A percentile compares a stretch with the other conserved stretches of the same genome.
Conservation (phyloP, 2,888 invertebrate genomes). For the Acleris laterana region DNA sequence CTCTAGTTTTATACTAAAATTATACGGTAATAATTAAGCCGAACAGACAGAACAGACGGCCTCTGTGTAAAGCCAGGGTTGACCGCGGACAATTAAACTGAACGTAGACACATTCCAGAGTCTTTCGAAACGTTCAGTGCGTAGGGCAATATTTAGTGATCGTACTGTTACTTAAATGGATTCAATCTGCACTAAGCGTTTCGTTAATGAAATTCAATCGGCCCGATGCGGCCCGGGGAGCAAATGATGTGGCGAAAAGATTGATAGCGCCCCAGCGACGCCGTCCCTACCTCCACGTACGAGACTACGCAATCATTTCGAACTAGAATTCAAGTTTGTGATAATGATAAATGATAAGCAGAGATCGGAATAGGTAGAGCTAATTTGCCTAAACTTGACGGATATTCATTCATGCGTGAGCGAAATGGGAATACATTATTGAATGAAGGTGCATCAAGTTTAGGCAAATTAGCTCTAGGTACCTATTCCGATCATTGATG, state of each 20-base stretch:
- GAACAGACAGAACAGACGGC: slow-evolving; percentile 15
- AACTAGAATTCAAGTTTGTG: slow-evolving; percentile 31
- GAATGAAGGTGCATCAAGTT: too few species aligned
- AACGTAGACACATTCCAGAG: slow-evolving; percentile 51
- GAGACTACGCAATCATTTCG: slow-evolving; percentile 26
- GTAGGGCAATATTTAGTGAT: slow-evolving; percentile 61
- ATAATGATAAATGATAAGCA: too few species aligned
- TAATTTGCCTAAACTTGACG: too few species aligned
- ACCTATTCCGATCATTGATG: too few species aligned
- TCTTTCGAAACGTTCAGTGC: slow-evolving; percentile 49
- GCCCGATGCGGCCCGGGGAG: slow-evolving; percentile 69
- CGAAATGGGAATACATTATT: too few species aligned
- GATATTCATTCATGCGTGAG: too few species aligned
- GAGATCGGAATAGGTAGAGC: too few species aligned
- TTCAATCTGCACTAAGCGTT: slow-evolving; percentile 83
- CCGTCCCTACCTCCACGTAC: slow-evolving; percentile 40
- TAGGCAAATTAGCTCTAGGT: too few species aligned
- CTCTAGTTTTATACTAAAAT: slow-evolving; percentile 14
- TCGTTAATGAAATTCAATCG: slow-evolving; percentile 84
- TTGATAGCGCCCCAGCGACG: slow-evolving; percentile 66
- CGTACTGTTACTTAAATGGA: slow-evolving; percentile 79
- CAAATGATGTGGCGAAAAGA: slow-evolving; percentile 84
- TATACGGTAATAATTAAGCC: slow-evolving; percentile 14
- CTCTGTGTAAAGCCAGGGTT: slow-evolving; percentile 3
- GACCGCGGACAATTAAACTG: slow-evolving; percentile 46